Conservation (phyloP, 2,888 invertebrate species). For the Epinotia brunnichana region DNA sequence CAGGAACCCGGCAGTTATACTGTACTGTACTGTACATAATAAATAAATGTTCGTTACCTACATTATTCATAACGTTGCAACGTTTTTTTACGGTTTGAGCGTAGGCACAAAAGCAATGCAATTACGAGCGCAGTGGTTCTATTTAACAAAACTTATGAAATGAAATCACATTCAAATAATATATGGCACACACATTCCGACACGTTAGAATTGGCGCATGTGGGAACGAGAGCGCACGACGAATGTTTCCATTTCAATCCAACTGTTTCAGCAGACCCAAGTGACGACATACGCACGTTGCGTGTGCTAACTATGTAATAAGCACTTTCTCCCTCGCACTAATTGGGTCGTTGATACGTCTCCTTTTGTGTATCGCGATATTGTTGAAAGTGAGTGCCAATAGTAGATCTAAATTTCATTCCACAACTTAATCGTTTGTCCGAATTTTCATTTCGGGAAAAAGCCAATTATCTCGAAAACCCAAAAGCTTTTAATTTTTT, state of each 20-base stretch:
- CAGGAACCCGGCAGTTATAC: no score
- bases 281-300: slow-evolving; percentile 9
- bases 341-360: slow-evolving; percentile 9
- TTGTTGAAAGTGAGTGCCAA: neutral
- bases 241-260: neutral
- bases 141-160: no score
- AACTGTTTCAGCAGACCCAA: neutral
- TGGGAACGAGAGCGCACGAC: neutral
- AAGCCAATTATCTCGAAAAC: no score
- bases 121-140: neutral
- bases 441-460: no score
- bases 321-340: slow-evolving; percentile 11
- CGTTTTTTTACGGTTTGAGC: neutral
- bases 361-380: neutral
- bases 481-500: no score
- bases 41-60: no score
- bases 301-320: neutral
- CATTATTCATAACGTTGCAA: no score
- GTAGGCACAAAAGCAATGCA: neutral
- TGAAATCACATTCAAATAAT: no score
- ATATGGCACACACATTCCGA: neutral
- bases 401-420: neutral
- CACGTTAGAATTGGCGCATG: neutral
- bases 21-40: no score
- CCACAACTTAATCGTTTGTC: no score